Evolutionary conservation across 2,888 invertebrate genomes (phyloP).

Genomic region (Formica aserva): DNA sequence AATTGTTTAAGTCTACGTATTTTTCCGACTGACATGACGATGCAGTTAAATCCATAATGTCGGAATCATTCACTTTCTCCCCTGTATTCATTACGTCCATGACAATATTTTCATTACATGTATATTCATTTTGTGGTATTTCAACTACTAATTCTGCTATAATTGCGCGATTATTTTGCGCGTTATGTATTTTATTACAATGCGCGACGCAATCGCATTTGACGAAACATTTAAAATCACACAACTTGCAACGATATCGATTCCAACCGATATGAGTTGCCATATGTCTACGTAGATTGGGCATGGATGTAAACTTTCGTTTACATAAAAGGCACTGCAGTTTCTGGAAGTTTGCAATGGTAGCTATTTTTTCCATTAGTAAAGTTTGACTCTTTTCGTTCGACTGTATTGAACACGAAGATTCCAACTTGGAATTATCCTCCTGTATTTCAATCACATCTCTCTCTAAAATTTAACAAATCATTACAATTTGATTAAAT

Average conservation of each 20-base stretch:
- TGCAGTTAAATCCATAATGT: neutral
- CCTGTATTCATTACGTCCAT: slow-evolving; percentile 39
- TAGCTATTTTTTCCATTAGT: slow-evolving; percentile 70
- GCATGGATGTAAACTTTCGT: slow-evolving; percentile 86
- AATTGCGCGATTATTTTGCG: slow-evolving; percentile 83
- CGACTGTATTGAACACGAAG: neutral
- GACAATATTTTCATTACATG: slow-evolving; percentile 47
- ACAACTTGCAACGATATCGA: slow-evolving; percentile 91
- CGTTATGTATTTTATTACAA: slow-evolving; percentile 88
- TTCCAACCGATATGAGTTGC: slow-evolving; percentile 90
- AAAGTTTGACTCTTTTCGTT: slow-evolving; percentile 21
- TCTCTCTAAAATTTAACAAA: slow-evolving; percentile 26
- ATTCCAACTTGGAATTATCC: neutral
- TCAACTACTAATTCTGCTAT: slow-evolving; percentile 73
- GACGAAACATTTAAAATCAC: slow-evolving; percentile 90
- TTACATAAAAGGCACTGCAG: slow-evolving; percentile 87
- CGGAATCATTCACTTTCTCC: slow-evolving; percentile 20
- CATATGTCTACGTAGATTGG: slow-evolving; percentile 88
- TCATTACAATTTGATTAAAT: neutral
- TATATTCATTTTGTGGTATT: slow-evolving; percentile 64
- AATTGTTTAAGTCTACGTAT: neutral
- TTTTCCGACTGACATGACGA: neutral
- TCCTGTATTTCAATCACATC: neutral
- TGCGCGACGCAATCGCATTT: slow-evolving; percentile 90
- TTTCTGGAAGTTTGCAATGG: slow-evolving; percentile 71